Conservation (phyloP, 2,888 invertebrate genomes). For the Mesoligia furuncula region DNA sequence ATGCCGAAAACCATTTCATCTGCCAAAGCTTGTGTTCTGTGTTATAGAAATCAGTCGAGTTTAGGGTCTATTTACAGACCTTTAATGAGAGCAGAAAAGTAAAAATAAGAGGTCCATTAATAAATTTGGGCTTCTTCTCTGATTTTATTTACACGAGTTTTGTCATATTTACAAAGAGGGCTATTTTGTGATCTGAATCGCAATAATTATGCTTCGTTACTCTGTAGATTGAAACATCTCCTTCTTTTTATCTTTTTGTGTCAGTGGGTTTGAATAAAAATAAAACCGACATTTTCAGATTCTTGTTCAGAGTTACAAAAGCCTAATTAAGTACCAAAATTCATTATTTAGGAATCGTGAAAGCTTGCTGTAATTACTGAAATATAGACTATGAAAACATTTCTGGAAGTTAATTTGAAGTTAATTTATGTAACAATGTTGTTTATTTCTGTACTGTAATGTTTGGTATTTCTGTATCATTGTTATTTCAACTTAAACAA, state of each 20-base stretch:
- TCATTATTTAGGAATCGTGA: constrained; percentile 3
- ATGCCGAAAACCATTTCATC: constrained; percentile 21
- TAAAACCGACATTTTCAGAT: constrained; percentile 13
- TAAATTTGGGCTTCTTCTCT: constrained; percentile 10
- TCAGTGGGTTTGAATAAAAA: constrained; percentile 12
- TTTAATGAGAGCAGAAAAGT: constrained; percentile 18
- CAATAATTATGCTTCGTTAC: constrained; percentile 17
- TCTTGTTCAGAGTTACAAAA: constrained; percentile 16
- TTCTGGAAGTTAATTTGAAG: constrained; percentile 10
- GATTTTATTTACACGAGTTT: constrained; percentile 33
- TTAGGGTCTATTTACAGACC: constrained; percentile 30
- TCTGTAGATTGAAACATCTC: constrained; percentile 10
- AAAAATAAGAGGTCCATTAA: constrained; percentile 23
- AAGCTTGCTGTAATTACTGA: background rate
- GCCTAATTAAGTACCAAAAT: constrained; percentile 33
- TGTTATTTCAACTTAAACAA: background rate
- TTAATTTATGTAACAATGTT: constrained; percentile 21
- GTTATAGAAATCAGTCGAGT: constrained; percentile 7
- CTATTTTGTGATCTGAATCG: constrained; percentile 23
- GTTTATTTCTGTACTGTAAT: background rate
- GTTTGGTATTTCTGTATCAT: constrained; percentile 1
- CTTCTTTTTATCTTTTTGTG: background rate
- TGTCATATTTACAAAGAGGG: constrained; percentile 33
- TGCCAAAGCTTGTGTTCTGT: constrained; percentile 17
- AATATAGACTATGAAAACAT: background rate